Base-by-base conservation (phyloP, 2,797 vertebrate genomes). In the Ficedula albicollis region DNA sequence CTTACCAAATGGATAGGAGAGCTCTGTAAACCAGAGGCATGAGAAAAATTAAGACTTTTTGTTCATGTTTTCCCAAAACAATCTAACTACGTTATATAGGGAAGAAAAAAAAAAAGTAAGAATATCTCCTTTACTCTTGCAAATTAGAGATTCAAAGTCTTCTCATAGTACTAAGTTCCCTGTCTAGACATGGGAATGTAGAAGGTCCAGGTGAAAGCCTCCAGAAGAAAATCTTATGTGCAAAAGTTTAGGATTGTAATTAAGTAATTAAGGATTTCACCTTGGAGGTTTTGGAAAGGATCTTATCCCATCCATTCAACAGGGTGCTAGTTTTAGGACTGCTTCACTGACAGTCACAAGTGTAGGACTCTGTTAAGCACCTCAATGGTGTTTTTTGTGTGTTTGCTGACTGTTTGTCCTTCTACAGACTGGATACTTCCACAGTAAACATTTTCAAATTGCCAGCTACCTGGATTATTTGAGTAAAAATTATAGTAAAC, bases 191-290 rank as follows among this genome's bases (percentile, higher is more conserved):
- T 5, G 17, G 19, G 56, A 70, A 39, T 74, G 38, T 22, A 86
- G 66, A 55, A 80, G 26, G 15, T 70, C n/a, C 56, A 48, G 3
- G 10, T 78, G 49, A 74, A 91, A 89, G 16, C 23, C 32, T 75
- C 29, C 32, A 56, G 29, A 56, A 67, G 34, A 67, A 85, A 83
- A 73, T 59, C 30, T 19, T 13, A 0, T 5, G 8, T 43, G 3
- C 1, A 0, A 17, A 51, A 51, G 0, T 59, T 38, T 41, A 21
- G 36, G 12, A 43, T 5, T 38, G 6, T 16, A 63, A 67, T 49
- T 11, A 68, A 48, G 3, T 34, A 43, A 43, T n/a, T 76, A 38
- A 58, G 13, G 29, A 59, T 62, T 52, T 87, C 9, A 6, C 29
- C 32, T 59, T 21, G 19, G 30, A 73, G 20, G 46, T 26, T 87